Evolutionary conservation across 2,113 vertebrate genomes (phyloP), one percentile per base, ranked within the genome.

Genomic region (Erythrolamprus reginae): DNA sequence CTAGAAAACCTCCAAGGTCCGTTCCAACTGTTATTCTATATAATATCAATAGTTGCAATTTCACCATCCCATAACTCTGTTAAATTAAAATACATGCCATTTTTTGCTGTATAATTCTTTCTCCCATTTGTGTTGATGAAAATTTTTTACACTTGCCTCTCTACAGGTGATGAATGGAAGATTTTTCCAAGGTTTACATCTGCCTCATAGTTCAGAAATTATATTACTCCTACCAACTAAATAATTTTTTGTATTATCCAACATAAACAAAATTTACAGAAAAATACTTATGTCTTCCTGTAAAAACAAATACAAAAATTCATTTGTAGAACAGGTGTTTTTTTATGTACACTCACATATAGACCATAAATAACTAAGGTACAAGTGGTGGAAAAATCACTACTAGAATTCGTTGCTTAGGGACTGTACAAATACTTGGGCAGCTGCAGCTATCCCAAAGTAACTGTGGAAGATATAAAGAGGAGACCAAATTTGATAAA

Each of bases 401-500:
- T 3, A 65, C 58, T n/a, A 88, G 91, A 88, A 94, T 93, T 95
- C 55, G 92, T 91, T 93, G 92, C 96, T 94, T 88, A 94, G 92
- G 89, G 90, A 94, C 91, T 93, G 56, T 88, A 88, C 89, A 90
- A 94, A 94, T 33, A 92, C 58, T 96, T 92, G 87, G 85, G 94
- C 95, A 95, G 95, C 94, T 93, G 94, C 93, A 92, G 93, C 88
- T 95, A 89, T 89, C 94, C 91, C 93, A 94, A 95, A 92, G 93
- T 92, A 95, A 89, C 94, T 48, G 89, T 87, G 83, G 95, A 94
- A 92, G 93, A 94, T 94, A 93, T 96, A 96, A 96, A 96, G 87
- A 92, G 92, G 95, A 96, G 95, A 92, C 92, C 95, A 95, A 96
- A 95, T 95, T 95, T 96, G 95, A 95, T 95, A 96, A 95, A 95